phyloP scores from a whole-genome alignment of 2,888 invertebrate genomes.

The Palloptera scutellata region DNA sequence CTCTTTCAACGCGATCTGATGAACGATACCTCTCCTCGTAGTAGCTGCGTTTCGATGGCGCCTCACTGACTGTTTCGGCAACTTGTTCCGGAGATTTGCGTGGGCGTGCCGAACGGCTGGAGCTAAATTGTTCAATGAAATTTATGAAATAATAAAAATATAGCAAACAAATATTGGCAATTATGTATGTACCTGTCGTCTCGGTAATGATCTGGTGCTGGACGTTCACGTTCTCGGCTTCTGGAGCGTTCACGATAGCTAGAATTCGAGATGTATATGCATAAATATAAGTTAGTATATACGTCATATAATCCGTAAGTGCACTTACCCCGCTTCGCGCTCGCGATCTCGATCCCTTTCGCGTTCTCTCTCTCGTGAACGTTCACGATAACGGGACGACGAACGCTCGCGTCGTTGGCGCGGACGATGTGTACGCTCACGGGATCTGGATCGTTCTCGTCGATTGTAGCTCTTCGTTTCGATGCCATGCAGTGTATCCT shows the following conservation, averaged over 20 bases:
- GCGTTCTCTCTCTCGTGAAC: slow-evolving; percentile 75
- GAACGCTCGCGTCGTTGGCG: slow-evolving; percentile 64
- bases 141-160: not conserved
- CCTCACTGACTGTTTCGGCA: slow-evolving; percentile 63
- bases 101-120: slow-evolving; percentile 65
- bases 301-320: no score
- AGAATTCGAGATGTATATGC: not conserved
- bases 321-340: slow-evolving; percentile 23
- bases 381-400: slow-evolving; percentile 73
- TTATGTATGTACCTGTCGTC: slow-evolving; percentile 58
- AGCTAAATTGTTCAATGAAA: slow-evolving; percentile 39
- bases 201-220: slow-evolving; percentile 61
- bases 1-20: slow-evolving; percentile 67
- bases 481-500: slow-evolving; percentile 96
- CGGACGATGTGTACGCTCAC: slow-evolving; percentile 65
- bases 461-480: slow-evolving; percentile 96
- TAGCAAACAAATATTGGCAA: not conserved
- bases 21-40: slow-evolving; percentile 87
- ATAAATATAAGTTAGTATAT: no score
- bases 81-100: slow-evolving; percentile 67
- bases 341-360: slow-evolving; percentile 59
- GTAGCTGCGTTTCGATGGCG: slow-evolving; percentile 68
- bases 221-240: slow-evolving; percentile 73
- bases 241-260: slow-evolving; percentile 69
- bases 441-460: slow-evolving; percentile 69